Conservation (phyloP, 2,888 invertebrate species). For the Danaus chrysippus region DNA sequence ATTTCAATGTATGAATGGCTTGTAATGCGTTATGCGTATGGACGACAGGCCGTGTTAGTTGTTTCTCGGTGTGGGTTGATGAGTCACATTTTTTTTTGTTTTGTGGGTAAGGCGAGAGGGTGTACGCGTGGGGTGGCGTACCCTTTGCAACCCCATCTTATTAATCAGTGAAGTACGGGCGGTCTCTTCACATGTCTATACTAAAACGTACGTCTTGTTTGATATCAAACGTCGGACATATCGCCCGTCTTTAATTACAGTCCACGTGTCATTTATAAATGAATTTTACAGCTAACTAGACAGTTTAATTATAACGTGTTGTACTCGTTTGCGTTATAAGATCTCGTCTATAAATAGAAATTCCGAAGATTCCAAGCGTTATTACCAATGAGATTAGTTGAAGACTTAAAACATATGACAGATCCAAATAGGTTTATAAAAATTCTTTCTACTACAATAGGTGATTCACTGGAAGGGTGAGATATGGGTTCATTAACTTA, state of each 20-base stretch:
- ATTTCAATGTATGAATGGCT: constrained; percentile 49
- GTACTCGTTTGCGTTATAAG: background rate
- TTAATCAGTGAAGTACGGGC: constrained; percentile 78
- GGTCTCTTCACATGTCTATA: constrained; percentile 76
- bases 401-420: no score
- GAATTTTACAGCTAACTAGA: background rate
- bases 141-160: constrained; percentile 79
- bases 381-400: no score
- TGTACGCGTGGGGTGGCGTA: constrained; percentile 63
- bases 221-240: constrained; percentile 45
- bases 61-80: constrained; percentile 75
- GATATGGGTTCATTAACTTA: no score
- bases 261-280: constrained; percentile 13
- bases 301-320: background rate
- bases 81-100: constrained; percentile 81
- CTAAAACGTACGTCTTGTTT: constrained; percentile 61
- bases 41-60: constrained; percentile 47
- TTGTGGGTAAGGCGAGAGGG: constrained; percentile 77
- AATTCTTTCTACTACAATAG: no score
- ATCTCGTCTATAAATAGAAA: no score
- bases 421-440: no score
- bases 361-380: no score
- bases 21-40: constrained; percentile 49
- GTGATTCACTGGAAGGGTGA: no score
- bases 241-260: constrained; percentile 20